phyloP scores from a whole-genome alignment of 2,888 invertebrate genomes.

The Mythimna loreyi region DNA sequence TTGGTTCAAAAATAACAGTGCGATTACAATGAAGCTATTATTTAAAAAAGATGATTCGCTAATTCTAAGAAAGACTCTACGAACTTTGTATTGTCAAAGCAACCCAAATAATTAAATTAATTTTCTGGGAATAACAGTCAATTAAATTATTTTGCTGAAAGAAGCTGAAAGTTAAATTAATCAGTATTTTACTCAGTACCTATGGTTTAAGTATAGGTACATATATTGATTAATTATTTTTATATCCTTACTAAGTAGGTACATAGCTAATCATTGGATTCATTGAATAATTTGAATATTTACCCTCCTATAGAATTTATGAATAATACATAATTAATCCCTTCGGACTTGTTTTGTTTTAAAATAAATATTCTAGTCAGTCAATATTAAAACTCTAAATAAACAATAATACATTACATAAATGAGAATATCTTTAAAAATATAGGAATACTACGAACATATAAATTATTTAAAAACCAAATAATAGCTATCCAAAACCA shows the following conservation, averaged over 20 bases:
- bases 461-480: not conserved
- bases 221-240: no score
- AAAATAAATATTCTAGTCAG: not conserved
- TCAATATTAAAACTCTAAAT: not conserved
- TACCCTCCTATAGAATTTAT: no score
- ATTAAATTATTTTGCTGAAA: conserved; percentile 12
- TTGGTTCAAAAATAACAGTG: not conserved
- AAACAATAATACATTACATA: no score
- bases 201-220: not conserved
- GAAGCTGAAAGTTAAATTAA: not conserved
- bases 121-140: conserved; percentile 6
- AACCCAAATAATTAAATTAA: conserved; percentile 17
- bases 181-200: not conserved
- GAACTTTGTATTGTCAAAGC: conserved; percentile 18
- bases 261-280: no score
- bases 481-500: not conserved
- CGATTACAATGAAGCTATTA: not conserved
- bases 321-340: not conserved
- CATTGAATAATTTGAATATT: not conserved
- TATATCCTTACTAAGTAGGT: no score
- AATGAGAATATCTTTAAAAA: not conserved
- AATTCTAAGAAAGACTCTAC: not conserved
- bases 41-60: no score
- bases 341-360: not conserved
- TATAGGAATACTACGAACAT: not conserved